Conservation (phyloP, 1,140 invertebrate species). For the Solenopsis fugax region DNA sequence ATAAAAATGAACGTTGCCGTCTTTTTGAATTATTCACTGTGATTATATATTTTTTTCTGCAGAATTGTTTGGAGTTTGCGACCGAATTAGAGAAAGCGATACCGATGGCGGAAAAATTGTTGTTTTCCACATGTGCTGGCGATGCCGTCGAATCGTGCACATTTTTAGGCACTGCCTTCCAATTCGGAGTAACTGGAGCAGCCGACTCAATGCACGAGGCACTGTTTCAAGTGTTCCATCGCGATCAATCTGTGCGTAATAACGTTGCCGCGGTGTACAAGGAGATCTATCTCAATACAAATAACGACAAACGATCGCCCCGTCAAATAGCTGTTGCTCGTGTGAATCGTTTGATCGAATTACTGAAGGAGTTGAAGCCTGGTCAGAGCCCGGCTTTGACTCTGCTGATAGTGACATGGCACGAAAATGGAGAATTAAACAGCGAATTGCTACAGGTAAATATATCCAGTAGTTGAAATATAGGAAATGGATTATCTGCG, state of each 20-base stretch:
- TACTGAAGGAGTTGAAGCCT: conserved; percentile 88
- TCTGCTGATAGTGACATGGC: conserved; percentile 90
- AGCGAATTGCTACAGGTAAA: conserved; percentile 84
- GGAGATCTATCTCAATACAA: conserved; percentile 87
- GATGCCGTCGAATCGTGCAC: conserved; percentile 95
- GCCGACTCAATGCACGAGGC: conserved; percentile 91
- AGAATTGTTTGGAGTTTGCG: conserved; percentile 90
- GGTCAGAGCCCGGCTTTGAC: conserved; percentile 91
- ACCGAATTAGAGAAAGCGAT: conserved; percentile 90
- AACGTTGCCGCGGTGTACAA: conserved; percentile 89
- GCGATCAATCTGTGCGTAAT: conserved; percentile 87
- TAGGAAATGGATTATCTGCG: neutral
- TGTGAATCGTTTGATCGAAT: conserved; percentile 83
- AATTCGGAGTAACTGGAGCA: conserved; percentile 92
- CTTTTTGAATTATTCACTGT: neutral
- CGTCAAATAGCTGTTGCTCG: conserved; percentile 78
- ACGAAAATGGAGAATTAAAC: conserved; percentile 88
- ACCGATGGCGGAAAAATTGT: conserved; percentile 90
- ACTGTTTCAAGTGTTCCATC: conserved; percentile 90
- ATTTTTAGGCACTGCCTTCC: conserved; percentile 93
- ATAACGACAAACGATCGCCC: conserved; percentile 69
- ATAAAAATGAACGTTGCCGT: conserved; percentile 75
- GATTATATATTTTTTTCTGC: conserved; percentile 83
- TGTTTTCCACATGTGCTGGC: conserved; percentile 91
- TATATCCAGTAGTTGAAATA: neutral